phyloP scores from a whole-genome alignment of 2,797 vertebrate genomes.

The Diplodus puntazzo region DNA sequence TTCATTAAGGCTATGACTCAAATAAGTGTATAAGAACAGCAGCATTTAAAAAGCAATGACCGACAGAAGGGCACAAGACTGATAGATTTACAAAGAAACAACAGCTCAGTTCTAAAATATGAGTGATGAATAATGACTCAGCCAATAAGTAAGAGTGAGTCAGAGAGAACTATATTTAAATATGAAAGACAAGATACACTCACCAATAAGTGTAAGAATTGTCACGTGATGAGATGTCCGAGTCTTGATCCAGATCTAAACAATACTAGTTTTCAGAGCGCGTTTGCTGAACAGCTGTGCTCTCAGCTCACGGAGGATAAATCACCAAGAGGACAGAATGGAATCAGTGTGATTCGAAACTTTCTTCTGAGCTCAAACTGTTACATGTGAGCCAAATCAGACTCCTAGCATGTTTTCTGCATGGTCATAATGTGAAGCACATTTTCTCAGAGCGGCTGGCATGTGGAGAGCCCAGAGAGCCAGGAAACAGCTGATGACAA shows the following conservation, averaged over 20 bases:
- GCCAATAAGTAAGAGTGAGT: slow-evolving; percentile 44
- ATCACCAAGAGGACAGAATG: slow-evolving; percentile 56
- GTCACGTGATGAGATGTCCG: slow-evolving; percentile 15
- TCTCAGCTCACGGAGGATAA: slow-evolving; percentile 37
- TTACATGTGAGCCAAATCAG: slow-evolving; percentile 66
- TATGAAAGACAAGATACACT: slow-evolving; percentile 4
- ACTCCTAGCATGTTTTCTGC: slow-evolving; percentile 75
- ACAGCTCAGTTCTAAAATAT: slow-evolving; percentile 58
- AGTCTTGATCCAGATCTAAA: slow-evolving; percentile 25
- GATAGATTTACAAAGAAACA: slow-evolving; percentile 5
- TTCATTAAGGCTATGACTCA: slow-evolving; percentile 54
- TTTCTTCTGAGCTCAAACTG: slow-evolving; percentile 44
- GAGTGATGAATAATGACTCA: slow-evolving; percentile 68
- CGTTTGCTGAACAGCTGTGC: slow-evolving; percentile 54
- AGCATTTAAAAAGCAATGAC: slow-evolving; percentile 19
- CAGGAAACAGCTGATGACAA: slow-evolving; percentile 85
- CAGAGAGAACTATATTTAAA: slow-evolving; percentile 32
- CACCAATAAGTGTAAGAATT: neutral
- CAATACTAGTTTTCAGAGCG: slow-evolving; percentile 6
- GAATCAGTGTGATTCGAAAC: slow-evolving; percentile 63
- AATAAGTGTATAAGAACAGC: slow-evolving; percentile 28
- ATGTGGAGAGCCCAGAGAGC: slow-evolving; percentile 65
- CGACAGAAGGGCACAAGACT: neutral
- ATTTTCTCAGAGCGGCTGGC: slow-evolving; percentile 78
- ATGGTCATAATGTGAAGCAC: slow-evolving; percentile 84